phyloP scores from a whole-genome alignment of 2,113 vertebrate species.

The Bos taurus region DNA sequence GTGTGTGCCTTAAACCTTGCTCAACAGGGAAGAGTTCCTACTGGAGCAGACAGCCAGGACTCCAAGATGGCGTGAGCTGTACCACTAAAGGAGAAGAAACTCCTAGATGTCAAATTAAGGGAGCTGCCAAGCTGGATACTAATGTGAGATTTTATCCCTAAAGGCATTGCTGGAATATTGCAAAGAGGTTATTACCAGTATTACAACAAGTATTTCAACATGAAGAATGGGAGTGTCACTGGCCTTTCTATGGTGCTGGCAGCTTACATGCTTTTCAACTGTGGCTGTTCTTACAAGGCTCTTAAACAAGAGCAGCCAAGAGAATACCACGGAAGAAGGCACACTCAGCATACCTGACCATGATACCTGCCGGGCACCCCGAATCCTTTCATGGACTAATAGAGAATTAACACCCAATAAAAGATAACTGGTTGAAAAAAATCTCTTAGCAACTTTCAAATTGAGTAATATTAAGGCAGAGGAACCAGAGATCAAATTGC shows the following conservation, averaged over 20 bases:
- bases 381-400: background rate
- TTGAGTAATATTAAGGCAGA: too few species aligned
- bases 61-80: constrained; percentile 65
- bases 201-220: constrained; percentile 92
- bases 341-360: background rate
- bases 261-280: constrained; percentile 88
- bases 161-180: constrained; percentile 75
- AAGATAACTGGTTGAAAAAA: too few species aligned
- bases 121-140: constrained; percentile 88
- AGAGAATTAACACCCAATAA: background rate
- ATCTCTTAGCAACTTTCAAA: too few species aligned
- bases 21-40: background rate
- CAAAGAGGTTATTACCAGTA: constrained; percentile 87
- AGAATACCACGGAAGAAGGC: background rate
- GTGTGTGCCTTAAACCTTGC: background rate
- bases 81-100: constrained; percentile 84
- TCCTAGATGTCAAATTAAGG: constrained; percentile 92
- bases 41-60: background rate
- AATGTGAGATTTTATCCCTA: constrained; percentile 87
- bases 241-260: constrained; percentile 89
- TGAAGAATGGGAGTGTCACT: constrained; percentile 89
- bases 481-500: too few species aligned
- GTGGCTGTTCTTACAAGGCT: constrained; percentile 88
- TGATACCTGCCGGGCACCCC: accelerated
- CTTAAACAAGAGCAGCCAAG: constrained; percentile 70